Evolutionary conservation across 1,140 invertebrate species (phyloP).

Genomic region (Octopus sinensis): DNA sequence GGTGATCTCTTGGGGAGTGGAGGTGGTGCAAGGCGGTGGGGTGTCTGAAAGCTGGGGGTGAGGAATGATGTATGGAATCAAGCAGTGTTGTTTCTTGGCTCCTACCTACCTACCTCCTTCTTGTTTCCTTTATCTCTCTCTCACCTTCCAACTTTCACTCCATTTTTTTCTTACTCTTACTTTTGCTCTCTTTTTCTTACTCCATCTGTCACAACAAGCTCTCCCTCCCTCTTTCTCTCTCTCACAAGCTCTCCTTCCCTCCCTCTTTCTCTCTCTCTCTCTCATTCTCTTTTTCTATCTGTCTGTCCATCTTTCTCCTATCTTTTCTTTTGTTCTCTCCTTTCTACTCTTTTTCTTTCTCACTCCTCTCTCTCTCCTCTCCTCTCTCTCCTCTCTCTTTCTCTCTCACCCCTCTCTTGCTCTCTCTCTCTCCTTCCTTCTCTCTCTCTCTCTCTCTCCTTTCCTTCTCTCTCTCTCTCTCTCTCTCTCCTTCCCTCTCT

Average conservation of each 20-base stretch:
- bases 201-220: background rate
- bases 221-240: constrained; percentile 3
- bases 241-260: background rate
- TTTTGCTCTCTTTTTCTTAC: background rate
- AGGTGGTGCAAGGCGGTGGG: background rate
- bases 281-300: no score
- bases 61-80: background rate
- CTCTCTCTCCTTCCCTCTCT: no score
- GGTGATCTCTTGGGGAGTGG: background rate
- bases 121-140: background rate
- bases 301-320: no score
- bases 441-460: constrained; percentile 7
- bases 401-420: background rate
- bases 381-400: constrained; percentile 7
- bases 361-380: constrained; percentile 1
- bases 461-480: constrained; percentile 3
- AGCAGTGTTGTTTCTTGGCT: background rate
- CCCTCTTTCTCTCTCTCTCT: no score
- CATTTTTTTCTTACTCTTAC: background rate
- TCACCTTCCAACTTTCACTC: background rate
- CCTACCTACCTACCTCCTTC: background rate
- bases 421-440: constrained; percentile 7
- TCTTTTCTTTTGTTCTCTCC: constrained; percentile 3
- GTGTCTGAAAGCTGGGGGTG: background rate
- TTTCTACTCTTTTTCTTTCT: no score